These are phyloP conservation scores for Cosmopolites sordidus DNA, from an alignment of 2,888 invertebrate species.

Conservation along the genomic window DNA sequence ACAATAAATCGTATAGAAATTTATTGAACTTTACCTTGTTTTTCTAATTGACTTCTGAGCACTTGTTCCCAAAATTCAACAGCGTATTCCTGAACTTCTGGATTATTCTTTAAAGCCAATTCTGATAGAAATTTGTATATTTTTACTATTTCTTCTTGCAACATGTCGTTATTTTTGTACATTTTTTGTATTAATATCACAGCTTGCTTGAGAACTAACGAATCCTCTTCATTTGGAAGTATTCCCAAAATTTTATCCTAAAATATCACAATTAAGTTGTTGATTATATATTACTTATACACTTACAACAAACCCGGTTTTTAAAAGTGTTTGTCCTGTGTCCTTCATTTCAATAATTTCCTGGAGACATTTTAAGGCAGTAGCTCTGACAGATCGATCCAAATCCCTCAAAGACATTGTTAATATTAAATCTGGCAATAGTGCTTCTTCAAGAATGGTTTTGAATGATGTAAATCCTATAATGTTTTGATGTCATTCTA, in stretches of 20 bases:
- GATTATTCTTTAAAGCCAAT: conserved; percentile 67
- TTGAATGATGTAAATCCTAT: conserved; percentile 61
- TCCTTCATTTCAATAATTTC: conserved; percentile 61
- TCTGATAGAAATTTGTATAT: conserved; percentile 62
- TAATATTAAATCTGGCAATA: conserved; percentile 61
- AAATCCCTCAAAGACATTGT: conserved; percentile 64
- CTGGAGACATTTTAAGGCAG: conserved; percentile 67
- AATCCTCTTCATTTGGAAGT: conserved; percentile 66
- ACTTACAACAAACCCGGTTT: conserved; percentile 31
- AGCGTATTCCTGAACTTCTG: conserved; percentile 75
- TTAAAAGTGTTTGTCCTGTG: conserved; percentile 62
- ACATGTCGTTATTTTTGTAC: conserved; percentile 61
- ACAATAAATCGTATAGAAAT: too few relatives aligned
- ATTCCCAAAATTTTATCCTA: conserved; percentile 54
- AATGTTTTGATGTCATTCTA: too few relatives aligned
- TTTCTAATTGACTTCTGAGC: conserved; percentile 59
- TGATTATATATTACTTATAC: not conserved
- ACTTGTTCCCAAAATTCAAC: conserved; percentile 69
- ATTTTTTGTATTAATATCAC: conserved; percentile 62
- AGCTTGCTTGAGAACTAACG: conserved; percentile 71
- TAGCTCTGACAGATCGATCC: conserved; percentile 71
- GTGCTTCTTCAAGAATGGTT: conserved; percentile 61
- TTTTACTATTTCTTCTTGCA: conserved; percentile 36
- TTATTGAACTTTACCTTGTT: conserved; percentile 59
- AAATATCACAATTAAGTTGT: conserved; percentile 26